Evolutionary conservation across 2,797 vertebrate genomes (phyloP).

Genomic region (Pempheris klunzingeri): DNA sequence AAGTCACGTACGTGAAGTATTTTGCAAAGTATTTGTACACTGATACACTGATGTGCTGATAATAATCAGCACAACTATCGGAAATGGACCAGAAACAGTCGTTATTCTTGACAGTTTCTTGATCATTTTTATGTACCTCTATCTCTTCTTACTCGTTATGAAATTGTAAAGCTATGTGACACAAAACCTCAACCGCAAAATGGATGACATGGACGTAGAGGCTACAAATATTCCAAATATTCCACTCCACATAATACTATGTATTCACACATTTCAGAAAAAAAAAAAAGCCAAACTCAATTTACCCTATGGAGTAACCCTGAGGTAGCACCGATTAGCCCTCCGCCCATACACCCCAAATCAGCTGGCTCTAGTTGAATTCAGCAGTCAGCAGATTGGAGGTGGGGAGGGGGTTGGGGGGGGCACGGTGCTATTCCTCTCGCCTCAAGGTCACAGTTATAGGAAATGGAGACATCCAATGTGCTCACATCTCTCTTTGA

Average conservation of each 20-base stretch:
- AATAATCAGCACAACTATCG: neutral
- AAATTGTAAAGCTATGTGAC: neutral
- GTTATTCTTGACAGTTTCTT: neutral
- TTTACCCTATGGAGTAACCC: conserved; percentile 68
- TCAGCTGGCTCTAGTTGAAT: conserved; percentile 68
- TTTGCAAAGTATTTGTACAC: neutral
- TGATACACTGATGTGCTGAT: neutral
- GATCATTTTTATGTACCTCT: neutral
- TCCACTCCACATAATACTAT: neutral
- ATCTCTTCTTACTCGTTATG: neutral
- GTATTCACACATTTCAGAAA: conserved; percentile 40
- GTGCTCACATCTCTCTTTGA: conserved; percentile 82
- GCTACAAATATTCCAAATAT: conserved; percentile 12
- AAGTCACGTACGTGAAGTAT: no score
- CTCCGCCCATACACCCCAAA: conserved; percentile 57
- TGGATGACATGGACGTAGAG: neutral
- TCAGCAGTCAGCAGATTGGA: conserved; percentile 80
- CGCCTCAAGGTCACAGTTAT: conserved; percentile 83
- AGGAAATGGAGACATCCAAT: conserved; percentile 84
- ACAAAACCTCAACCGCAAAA: neutral
- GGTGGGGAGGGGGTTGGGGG: conserved; percentile 1
- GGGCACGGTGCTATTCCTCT: conserved; percentile 63
- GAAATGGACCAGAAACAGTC: neutral
- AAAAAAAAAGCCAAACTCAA: conserved; percentile 67
- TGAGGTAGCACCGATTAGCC: conserved; percentile 64